Conservation (phyloP, 2,113 vertebrate genomes). For the Peromyscus californicus region DNA sequence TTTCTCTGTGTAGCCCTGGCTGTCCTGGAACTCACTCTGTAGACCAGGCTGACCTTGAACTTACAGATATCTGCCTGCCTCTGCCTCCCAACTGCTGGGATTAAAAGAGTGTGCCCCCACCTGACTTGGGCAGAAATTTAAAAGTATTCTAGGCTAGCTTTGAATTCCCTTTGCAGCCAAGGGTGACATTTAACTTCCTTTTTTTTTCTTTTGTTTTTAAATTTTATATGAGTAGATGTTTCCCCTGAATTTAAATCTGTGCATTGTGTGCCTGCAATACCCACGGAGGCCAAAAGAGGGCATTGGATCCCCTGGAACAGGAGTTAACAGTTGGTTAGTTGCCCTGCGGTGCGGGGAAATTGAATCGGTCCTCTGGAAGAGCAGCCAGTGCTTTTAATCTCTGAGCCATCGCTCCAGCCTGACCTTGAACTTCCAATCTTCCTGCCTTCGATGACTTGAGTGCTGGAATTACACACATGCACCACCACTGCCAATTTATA, state of each 20-base stretch:
- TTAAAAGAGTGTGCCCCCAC: neutral
- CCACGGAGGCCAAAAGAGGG: neutral
- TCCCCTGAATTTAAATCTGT: neutral
- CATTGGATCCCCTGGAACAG: neutral
- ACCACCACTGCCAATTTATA: neutral
- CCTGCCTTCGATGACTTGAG: neutral
- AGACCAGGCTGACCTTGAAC: neutral
- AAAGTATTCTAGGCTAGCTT: neutral
- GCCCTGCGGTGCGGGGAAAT: neutral
- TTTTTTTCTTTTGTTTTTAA: neutral
- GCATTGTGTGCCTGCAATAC: neutral
- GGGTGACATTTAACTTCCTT: neutral
- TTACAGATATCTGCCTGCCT: neutral
- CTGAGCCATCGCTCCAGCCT: neutral
- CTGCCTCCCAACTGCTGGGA: neutral
- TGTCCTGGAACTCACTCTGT: neutral
- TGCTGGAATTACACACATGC: too few relatives aligned
- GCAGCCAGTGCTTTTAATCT: neutral
- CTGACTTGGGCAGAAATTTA: neutral
- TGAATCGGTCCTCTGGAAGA: neutral
- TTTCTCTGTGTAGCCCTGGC: neutral
- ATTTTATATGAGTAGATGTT: neutral
- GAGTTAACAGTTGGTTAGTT: neutral
- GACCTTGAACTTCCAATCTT: neutral
- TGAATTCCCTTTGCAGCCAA: neutral